These are phyloP conservation scores for Gila orcuttii DNA, from an alignment of 2,113 vertebrate species.

Conservation along the genomic window DNA sequence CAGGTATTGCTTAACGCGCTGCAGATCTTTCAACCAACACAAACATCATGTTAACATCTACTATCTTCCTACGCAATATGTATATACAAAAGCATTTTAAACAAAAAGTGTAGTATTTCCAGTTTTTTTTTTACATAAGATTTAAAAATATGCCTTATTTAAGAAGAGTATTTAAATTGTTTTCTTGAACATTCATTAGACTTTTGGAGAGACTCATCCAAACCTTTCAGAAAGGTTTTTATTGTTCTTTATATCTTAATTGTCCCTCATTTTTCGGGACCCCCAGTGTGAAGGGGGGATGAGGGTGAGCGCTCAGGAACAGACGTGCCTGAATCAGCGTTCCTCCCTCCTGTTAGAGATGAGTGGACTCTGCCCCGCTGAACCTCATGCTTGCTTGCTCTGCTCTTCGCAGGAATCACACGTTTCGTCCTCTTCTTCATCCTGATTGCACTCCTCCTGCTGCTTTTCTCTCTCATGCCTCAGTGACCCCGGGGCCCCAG, in stretches of 20 bases:
- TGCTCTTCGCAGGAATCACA: slow-evolving; percentile 54
- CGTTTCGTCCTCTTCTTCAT: slow-evolving; percentile 54
- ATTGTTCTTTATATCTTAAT: neutral
- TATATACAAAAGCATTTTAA: neutral
- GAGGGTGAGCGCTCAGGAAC: slow-evolving; percentile 50
- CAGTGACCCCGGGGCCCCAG: slow-evolving; percentile 37
- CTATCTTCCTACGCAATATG: neutral
- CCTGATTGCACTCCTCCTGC: slow-evolving; percentile 40
- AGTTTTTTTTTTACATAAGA: no score
- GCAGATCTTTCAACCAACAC: slow-evolving; percentile 34
- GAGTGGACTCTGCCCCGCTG: slow-evolving; percentile 56
- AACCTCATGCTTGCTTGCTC: slow-evolving; percentile 59
- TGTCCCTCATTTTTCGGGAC: slow-evolving; percentile 30
- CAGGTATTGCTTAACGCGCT: slow-evolving; percentile 24
- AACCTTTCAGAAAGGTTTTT: neutral
- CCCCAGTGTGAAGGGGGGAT: slow-evolving; percentile 45
- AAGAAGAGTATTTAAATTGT: neutral
- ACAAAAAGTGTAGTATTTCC: neutral
- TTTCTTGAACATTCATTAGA: neutral
- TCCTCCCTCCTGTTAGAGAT: slow-evolving; percentile 24
- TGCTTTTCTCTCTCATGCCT: slow-evolving; percentile 55
- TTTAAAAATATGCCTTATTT: neutral
- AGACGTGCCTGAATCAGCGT: slow-evolving; percentile 59
- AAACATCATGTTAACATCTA: slow-evolving; percentile 2
- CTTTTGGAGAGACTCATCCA: neutral